A percentile compares a stretch with the other conserved stretches of the same genome.
phyloP scores from a whole-genome alignment of 1,140 invertebrate species.

The Hylaeus volcanicus region DNA sequence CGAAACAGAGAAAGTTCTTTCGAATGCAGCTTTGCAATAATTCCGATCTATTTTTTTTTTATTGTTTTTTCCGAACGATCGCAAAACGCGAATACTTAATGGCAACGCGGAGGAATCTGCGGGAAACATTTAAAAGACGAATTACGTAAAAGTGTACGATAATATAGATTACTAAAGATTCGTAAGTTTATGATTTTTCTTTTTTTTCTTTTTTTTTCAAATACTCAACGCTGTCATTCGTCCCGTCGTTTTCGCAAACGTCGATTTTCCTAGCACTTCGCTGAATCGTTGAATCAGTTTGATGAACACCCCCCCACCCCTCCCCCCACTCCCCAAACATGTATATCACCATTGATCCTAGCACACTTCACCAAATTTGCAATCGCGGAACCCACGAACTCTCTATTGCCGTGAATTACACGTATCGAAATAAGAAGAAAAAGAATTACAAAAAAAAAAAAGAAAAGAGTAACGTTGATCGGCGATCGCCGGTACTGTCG shows the following conservation, averaged over 20 bases:
- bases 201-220: no score
- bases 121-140: conserved; percentile 37
- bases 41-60: neutral
- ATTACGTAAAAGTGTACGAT: conserved; percentile 34
- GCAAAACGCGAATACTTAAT: conserved; percentile 31
- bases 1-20: conserved; percentile 13
- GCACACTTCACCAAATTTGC: conserved; percentile 36
- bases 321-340: neutral
- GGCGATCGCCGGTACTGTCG: conserved; percentile 43
- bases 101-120: conserved; percentile 39
- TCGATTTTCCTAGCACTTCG: neutral
- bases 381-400: conserved; percentile 16
- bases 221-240: conserved; percentile 9
- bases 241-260: neutral
- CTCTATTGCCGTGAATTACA: neutral
- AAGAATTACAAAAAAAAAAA: no score
- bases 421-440: conserved; percentile 29
- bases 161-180: conserved; percentile 18
- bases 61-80: conserved; percentile 9
- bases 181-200: conserved; percentile 16
- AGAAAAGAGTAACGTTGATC: conserved; percentile 15
- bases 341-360: conserved; percentile 26
- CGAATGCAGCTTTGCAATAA: conserved; percentile 24
- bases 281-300: no score
- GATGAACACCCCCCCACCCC: no score